Base-by-base conservation (phyloP, 1,140 invertebrate genomes). In the Pinna nobilis region DNA sequence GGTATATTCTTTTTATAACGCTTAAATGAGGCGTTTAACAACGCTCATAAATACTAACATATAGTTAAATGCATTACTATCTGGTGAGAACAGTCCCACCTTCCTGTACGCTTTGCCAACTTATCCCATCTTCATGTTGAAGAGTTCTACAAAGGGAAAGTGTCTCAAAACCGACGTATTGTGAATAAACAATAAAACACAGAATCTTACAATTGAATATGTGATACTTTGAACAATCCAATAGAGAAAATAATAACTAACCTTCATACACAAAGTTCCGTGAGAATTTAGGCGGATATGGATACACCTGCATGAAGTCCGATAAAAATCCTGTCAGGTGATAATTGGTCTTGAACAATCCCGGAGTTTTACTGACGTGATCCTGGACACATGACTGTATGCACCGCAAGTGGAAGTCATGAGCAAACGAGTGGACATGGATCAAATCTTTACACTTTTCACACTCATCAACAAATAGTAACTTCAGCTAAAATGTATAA, bases 361-460 rank as follows among this genome's bases (percentile, higher is more conserved):
- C 88, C 28, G 92, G 90, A 6, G 59, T 11, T 44, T n/a, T n/a
- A 18, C 32, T 3, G 20, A 25, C 20, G 66, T 90, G 90, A 25
- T 92, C 92, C 72, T 91, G 91, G 35, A 96, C 92, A 78, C 94
- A 95, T 0, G 91, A 91, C 80, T 93, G 92, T 65, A 95, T 92
- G 49, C 91, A 93, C 61, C 95, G 90, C 37, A 96, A 89, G 87
- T 96, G 95, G 86, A 94, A 96, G 86, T 96, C 95, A 80, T 96
- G 95, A 0, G 94, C 94, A 84, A 96, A 96, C 1, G 95, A 96
- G 88, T 96, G 95, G 37, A 96, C 89, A 88, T 96, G 95, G 90
- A 95, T 90, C 41, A 89, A 75, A 25, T 91, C 87, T 88, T 94
- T 94, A 32, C 94, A 92, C 83, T 92, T 92, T 83, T 95, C 94